phyloP scores from a whole-genome alignment of 2,888 invertebrate genomes.

The Andrena flavipes region DNA sequence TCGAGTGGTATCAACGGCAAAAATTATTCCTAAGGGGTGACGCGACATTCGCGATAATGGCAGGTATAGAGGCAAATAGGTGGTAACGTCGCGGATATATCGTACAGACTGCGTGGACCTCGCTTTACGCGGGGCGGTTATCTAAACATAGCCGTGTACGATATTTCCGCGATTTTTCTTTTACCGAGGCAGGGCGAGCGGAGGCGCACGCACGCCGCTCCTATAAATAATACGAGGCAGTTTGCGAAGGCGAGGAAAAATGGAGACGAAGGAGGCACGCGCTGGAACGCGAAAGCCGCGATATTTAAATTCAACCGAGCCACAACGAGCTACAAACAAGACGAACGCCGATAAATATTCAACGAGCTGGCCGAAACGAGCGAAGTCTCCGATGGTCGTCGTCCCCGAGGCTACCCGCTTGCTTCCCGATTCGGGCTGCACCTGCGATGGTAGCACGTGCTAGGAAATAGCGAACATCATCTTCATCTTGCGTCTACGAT shows the following conservation, averaged over 20 bases:
- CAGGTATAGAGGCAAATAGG: constrained; percentile 1
- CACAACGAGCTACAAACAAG: constrained; percentile 71
- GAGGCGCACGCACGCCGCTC: constrained; percentile 27
- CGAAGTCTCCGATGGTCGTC: constrained; percentile 38
- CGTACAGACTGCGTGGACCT: constrained; percentile 4
- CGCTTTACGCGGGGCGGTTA: neutral
- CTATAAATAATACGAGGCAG: constrained; percentile 67
- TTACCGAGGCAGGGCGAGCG: constrained; percentile 28
- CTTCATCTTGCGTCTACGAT: no score
- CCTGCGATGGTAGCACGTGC: constrained; percentile 50
- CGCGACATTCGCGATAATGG: constrained; percentile 8
- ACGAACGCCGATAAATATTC: constrained; percentile 73
- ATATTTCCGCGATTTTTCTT: constrained; percentile 51
- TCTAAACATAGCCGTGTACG: constrained; percentile 53
- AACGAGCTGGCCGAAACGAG: constrained; percentile 65
- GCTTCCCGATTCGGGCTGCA: constrained; percentile 33
- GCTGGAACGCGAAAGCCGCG: constrained; percentile 58
- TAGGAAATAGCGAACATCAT: neutral
- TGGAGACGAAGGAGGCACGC: constrained; percentile 51
- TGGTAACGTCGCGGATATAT: constrained; percentile 17
- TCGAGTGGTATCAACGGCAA: neutral
- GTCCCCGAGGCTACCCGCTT: constrained; percentile 46
- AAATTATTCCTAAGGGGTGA: neutral
- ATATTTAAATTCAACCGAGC: constrained; percentile 72
- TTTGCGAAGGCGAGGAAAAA: constrained; percentile 43